Conservation (phyloP, 2,888 invertebrate species). For the Mycalesis mineus region DNA sequence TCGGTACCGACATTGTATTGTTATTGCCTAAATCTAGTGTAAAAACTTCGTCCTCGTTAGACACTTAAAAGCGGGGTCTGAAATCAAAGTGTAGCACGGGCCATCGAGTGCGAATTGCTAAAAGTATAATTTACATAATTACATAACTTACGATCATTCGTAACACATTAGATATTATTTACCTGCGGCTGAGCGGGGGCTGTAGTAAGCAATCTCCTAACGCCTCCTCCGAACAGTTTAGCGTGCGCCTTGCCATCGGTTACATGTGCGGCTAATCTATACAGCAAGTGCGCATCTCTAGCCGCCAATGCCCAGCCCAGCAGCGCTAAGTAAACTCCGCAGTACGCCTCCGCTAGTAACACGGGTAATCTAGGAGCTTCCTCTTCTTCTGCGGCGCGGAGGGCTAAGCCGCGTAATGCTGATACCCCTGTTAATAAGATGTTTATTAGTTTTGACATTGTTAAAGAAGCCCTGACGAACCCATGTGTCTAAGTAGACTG, state of each 20-base stretch:
- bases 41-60: too few relatives aligned
- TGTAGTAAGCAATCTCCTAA: constrained; percentile 89
- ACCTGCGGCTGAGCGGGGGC: constrained; percentile 79
- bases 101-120: too few relatives aligned
- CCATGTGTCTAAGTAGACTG: too few relatives aligned
- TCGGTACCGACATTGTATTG: too few relatives aligned
- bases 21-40: too few relatives aligned
- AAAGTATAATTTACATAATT: too few relatives aligned
- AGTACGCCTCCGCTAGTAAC: constrained; percentile 94
- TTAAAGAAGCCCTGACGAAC: too few relatives aligned
- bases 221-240: constrained; percentile 92
- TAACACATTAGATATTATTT: neutral
- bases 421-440: constrained; percentile 86
- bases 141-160: too few relatives aligned
- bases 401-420: constrained; percentile 91
- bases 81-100: too few relatives aligned
- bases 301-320: constrained; percentile 95
- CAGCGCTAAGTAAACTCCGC: constrained; percentile 94
- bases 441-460: too few relatives aligned
- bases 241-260: constrained; percentile 89
- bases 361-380: constrained; percentile 95
- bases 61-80: too few relatives aligned
- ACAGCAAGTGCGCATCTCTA: constrained; percentile 95
- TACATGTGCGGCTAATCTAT: constrained; percentile 89
- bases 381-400: constrained; percentile 95